Conservation (phyloP, 2,113 vertebrate genomes). For the Aegithalos caudatus region DNA sequence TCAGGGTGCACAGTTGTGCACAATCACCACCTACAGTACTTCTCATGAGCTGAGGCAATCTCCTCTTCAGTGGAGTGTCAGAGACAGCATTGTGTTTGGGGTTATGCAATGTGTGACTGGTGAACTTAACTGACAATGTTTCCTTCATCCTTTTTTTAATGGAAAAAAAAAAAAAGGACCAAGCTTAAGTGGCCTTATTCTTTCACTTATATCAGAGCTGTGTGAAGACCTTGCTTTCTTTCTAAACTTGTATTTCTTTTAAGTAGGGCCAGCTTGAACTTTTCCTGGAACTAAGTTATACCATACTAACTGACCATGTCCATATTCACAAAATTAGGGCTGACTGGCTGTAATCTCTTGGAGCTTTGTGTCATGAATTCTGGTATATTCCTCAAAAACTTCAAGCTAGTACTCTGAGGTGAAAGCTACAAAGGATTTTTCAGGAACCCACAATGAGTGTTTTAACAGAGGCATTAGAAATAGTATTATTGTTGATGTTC, state of each 20-base stretch:
- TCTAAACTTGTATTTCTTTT: not conserved
- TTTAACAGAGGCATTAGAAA: not conserved
- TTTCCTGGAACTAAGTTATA: not conserved
- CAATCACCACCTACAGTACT: not conserved
- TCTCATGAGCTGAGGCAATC: not conserved
- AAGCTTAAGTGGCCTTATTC: slow-evolving; percentile 26
- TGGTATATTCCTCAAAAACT: not conserved
- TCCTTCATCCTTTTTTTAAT: not conserved
- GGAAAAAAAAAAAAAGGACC: not conserved
- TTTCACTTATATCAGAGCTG: not conserved
- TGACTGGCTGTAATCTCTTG: not conserved
- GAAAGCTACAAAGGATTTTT: not conserved
- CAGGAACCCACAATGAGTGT: not conserved
- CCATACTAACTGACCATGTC: not conserved
- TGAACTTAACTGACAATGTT: not conserved
- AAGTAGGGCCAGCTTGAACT: not conserved
- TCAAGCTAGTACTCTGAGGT: not conserved
- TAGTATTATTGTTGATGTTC: not conserved
- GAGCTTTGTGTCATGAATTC: not conserved
- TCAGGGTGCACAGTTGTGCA: not conserved
- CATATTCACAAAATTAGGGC: not conserved
- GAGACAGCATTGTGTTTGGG: not conserved
- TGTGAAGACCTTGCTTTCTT: not conserved
- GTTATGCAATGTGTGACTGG: not conserved
- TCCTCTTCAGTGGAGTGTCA: not conserved